Base-by-base conservation (phyloP, 2,888 invertebrate genomes). In the Morpho deidamia region DNA sequence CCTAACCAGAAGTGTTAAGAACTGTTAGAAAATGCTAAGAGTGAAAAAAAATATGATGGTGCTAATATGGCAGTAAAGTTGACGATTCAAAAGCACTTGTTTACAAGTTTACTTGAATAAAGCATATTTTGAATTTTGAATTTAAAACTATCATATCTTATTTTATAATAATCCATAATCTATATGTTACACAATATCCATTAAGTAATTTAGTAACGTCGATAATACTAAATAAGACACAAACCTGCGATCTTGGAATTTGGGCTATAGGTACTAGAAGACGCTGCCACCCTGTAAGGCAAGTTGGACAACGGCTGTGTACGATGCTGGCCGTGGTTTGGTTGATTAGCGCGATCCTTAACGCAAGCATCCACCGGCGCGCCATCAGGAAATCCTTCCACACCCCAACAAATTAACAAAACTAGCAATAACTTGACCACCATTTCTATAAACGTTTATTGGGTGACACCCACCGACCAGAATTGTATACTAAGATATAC, bases 281-380 rank as follows among this genome's bases (percentile, higher is more conserved):
- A 93, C 46, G 95, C 95, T 0, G 91, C 74, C 12, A 95, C 83
- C 65, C 92, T 91, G 72, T 93, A 95, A 7, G 95, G 95, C 65
- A 92, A 91, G 1, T 91, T 91, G 10, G 91, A 81, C 33, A 89
- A 71, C 0, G 94, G 90, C 70, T 94, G 94, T 0, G 94, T 88
- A 58, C 93, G 84, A 8, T 94, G 93, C 67, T 94, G 93, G 2
- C 95, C 94, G 66, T 95, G 95, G 74, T 95, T 94, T 0, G 95
- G 95, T 69, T 93, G 92, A 79, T 95, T 95, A 1, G 93, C 92
- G 42, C 93, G 90, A 32, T 93, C 91, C 74, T 94, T 95, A 3
- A 95, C 95, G 72, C 95, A 95, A 35, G 94, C 93, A 71, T 95
- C 95, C 33, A 95, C 92, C 0, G 95, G 95, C 1, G 94, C 95